Base-by-base conservation (phyloP, 2,888 invertebrate genomes). In the Leptodirus hochenwartii region DNA sequence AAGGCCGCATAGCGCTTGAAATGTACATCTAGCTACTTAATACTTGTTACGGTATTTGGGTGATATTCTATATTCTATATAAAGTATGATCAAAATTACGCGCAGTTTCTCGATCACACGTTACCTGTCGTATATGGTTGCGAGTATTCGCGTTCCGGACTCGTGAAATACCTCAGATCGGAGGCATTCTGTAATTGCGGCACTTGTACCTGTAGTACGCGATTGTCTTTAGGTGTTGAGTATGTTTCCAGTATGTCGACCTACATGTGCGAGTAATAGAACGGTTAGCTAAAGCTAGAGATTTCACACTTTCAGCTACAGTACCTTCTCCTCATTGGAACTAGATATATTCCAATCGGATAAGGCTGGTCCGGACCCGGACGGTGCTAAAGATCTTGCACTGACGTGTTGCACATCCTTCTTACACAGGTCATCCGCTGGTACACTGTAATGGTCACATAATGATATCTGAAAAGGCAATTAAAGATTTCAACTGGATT, bases 391-490 rank as follows among this genome's bases (percentile, higher is more conserved):
- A n/a, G n/a, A n/a, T n/a, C n/a, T n/a, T n/a, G n/a, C n/a, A n/a
- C n/a, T 35, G 44, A 65, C 66, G 50, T 67, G 55, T 59, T 71
- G 56, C 56, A 77, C 54, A 58, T 77, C 52, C 63, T 64, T 64
- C 51, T 69, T 78, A 37, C 65, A 61, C 40, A 81, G 73, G 54
- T 80, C 78, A 58, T 84, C 84, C 43, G 81, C 75, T 29, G 84
- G 84, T 44, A 81, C 64, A 58, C 80, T 79, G 59, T 84, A 84
- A 56, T 84, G 82, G 49, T 84, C 82, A 57, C 81, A 81, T 44
- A 84, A 64, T 39, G 80, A 75, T 47, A 82, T 74, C 82, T 84
- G 66, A 3, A 73, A 64, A 34, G 43, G 39, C 42, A 38, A 41
- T 34, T 32, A 36, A n/a, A n/a, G n/a, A n/a, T n/a, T n/a, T n/a